Evolutionary conservation across 2,888 invertebrate species (phyloP).

Genomic region (Ferdinandea cuprea): DNA sequence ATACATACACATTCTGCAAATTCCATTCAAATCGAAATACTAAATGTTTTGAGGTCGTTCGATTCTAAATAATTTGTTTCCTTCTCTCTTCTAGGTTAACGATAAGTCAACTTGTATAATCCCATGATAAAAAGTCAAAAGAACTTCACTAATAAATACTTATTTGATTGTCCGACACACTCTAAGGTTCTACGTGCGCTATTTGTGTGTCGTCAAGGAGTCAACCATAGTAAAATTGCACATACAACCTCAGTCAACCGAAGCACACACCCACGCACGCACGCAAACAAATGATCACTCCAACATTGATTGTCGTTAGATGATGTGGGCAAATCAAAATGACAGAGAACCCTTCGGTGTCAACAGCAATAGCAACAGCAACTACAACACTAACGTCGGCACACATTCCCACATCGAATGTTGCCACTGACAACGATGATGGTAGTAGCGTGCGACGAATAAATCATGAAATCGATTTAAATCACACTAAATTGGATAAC

Average conservation of each 20-base stretch:
- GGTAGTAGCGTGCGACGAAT: constrained; percentile 40
- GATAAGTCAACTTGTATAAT: too few relatives aligned
- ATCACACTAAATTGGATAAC: constrained; percentile 57
- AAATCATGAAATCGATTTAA: constrained; percentile 52
- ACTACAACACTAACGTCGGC: constrained; percentile 43
- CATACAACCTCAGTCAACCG: too few relatives aligned
- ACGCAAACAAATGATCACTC: constrained; percentile 76
- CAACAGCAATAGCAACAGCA: constrained; percentile 71
- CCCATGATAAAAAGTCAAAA: too few relatives aligned
- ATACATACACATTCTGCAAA: too few relatives aligned
- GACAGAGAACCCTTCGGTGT: constrained; percentile 68
- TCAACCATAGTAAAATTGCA: background rate
- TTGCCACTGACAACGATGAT: constrained; percentile 30
- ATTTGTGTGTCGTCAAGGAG: background rate
- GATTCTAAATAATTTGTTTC: too few relatives aligned
- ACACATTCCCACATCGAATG: constrained; percentile 3
- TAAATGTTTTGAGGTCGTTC: too few relatives aligned
- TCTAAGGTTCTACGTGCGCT: too few relatives aligned
- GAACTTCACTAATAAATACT: too few relatives aligned
- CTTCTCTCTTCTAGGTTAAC: too few relatives aligned
- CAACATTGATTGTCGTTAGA: constrained; percentile 49
- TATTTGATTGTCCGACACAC: too few relatives aligned
- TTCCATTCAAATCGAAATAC: too few relatives aligned
- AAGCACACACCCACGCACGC: background rate
- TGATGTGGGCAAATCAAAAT: constrained; percentile 72